These are phyloP conservation scores for Archivesica marissinica DNA, from an alignment of 1,140 invertebrate species.

Conservation along the genomic window DNA sequence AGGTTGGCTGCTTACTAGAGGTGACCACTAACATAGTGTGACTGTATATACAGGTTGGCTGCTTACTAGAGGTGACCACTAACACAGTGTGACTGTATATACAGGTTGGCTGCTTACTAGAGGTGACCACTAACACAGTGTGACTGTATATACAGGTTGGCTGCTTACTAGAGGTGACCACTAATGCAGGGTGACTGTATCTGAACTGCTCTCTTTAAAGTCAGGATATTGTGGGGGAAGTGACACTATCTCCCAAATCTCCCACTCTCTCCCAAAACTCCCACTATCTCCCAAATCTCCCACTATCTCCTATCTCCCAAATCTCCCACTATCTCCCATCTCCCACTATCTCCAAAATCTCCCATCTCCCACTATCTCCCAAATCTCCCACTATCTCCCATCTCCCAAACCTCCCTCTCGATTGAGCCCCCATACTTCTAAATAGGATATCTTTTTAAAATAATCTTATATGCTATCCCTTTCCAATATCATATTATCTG, in stretches of 20 bases:
- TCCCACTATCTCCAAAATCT: neutral
- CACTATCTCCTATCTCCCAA: neutral
- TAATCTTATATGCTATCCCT: neutral
- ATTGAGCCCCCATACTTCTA: neutral
- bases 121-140: no score
- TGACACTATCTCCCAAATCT: neutral
- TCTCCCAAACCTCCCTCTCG: neutral
- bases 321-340: neutral
- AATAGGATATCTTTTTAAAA: neutral
- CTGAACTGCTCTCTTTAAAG: no score
- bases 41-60: no score
- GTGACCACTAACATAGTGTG: no score
- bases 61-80: no score
- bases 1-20: no score
- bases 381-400: neutral
- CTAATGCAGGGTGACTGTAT: no score
- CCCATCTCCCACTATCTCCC: neutral
- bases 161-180: no score
- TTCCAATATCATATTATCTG: neutral
- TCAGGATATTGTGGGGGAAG: no score
- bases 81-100: no score
- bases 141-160: no score
- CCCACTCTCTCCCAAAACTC: neutral
- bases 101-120: no score
- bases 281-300: neutral